These are phyloP conservation scores for Ploceus nigricollis DNA, from an alignment of 2,113 vertebrate species.

Conservation along the genomic window DNA sequence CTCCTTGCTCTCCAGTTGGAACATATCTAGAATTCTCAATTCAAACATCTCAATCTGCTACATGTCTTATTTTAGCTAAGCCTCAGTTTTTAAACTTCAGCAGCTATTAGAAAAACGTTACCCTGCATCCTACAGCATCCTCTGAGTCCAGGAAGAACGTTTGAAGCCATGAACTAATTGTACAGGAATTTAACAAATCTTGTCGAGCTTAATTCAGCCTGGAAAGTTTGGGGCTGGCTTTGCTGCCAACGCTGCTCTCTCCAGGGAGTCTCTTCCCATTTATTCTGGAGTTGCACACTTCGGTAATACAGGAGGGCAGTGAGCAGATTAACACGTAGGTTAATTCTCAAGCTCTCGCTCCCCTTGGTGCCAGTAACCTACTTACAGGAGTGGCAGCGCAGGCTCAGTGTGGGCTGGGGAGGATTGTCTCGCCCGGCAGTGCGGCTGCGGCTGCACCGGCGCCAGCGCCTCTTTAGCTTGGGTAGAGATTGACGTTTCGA, in stretches of 20 bases:
- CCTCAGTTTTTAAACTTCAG: not conserved
- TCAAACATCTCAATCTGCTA: not conserved
- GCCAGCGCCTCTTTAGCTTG: no score
- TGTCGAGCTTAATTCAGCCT: not conserved
- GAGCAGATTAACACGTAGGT: not conserved
- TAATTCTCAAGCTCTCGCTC: not conserved
- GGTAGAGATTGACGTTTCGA: not conserved
- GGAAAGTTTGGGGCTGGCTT: not conserved
- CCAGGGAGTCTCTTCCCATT: not conserved
- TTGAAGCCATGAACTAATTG: not conserved
- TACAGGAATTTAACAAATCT: not conserved
- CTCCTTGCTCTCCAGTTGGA: not conserved
- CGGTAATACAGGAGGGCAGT: not conserved
- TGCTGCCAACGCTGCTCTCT: not conserved
- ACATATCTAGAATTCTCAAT: not conserved
- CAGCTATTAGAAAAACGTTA: not conserved
- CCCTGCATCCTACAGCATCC: not conserved
- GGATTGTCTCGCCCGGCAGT: accelerated
- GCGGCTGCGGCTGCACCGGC: not conserved
- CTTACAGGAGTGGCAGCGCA: not conserved
- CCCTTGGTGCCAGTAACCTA: not conserved
- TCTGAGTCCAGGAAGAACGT: not conserved
- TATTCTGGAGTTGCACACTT: not conserved
- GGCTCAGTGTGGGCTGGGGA: not conserved
- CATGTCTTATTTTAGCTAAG: not conserved